Percentiles rank a stretch among this genome's conserved stretches.
Conservation (phyloP, 2,797 vertebrate genomes). For the Phataginus tetradactyla region DNA sequence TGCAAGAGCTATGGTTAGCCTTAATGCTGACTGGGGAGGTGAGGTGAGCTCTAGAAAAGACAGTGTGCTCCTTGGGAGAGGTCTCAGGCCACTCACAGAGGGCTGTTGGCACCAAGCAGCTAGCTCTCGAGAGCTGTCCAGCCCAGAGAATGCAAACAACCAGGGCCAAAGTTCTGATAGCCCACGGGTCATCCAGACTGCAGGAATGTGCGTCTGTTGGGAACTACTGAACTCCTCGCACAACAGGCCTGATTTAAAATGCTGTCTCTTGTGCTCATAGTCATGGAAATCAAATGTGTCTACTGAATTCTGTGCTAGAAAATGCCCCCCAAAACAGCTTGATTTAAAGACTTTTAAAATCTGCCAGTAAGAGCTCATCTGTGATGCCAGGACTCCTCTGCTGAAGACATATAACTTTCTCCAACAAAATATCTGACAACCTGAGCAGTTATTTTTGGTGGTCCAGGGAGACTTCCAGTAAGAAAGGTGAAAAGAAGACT, state of each 20-base stretch:
- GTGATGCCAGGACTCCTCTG: not conserved
- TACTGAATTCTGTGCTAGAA: conserved; percentile 35
- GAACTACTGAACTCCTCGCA: conserved; percentile 15
- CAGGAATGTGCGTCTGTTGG: not conserved
- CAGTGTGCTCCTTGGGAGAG: not conserved
- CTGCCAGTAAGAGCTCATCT: conserved; percentile 27
- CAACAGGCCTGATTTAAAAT: conserved; percentile 29
- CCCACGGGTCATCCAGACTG: not conserved
- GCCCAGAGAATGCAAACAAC: not conserved
- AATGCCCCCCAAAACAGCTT: conserved; percentile 25
- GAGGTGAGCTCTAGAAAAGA: not conserved
- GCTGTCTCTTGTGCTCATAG: not conserved
- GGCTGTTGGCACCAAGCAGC: not conserved
- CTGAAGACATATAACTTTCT: conserved; percentile 32
- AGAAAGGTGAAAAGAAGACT: not conserved
- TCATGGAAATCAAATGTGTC: conserved; percentile 35
- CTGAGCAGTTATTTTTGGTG: conserved; percentile 23
- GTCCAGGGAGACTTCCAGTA: not conserved
- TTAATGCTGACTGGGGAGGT: not conserved
- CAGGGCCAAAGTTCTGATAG: not conserved
- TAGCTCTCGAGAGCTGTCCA: not conserved
- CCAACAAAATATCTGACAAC: conserved; percentile 23
- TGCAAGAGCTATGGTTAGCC: not conserved
- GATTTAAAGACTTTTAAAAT: conserved; percentile 42
- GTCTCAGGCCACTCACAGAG: not conserved